phyloP scores from a whole-genome alignment of 2,888 invertebrate genomes.

The Malacosoma neustria region DNA sequence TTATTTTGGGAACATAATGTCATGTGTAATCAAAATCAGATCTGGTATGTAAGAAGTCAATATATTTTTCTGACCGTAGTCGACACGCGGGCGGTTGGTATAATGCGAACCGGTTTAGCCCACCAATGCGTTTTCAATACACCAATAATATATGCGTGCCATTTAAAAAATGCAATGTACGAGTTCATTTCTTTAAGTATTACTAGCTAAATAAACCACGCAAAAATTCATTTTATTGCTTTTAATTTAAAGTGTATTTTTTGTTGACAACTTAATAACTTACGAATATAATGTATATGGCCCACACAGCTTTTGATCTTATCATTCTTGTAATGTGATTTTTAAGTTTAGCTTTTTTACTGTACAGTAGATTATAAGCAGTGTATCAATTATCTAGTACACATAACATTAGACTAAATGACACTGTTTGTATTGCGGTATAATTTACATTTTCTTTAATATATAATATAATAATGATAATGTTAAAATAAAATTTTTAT shows the following conservation, averaged over 20 bases:
- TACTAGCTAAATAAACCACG: not conserved
- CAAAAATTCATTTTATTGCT: not conserved
- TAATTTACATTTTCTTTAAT: no score
- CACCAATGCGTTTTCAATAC: conserved; percentile 54
- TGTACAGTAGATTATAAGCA: no score
- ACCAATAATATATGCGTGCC: conserved; percentile 48
- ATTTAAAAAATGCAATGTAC: conserved; percentile 4
- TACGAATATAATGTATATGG: not conserved
- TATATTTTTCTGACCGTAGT: conserved; percentile 29
- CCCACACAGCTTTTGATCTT: conserved; percentile 1
- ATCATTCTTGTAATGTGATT: not conserved
- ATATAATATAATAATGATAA: no score
- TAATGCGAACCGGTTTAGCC: conserved; percentile 54
- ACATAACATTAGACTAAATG: no score
- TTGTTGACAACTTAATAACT: not conserved
- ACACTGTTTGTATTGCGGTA: no score
- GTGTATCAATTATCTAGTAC: no score
- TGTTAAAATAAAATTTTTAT: no score
- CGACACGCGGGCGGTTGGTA: conserved; percentile 41
- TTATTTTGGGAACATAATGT: no score
- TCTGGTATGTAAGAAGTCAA: not conserved
- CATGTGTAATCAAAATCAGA: no score
- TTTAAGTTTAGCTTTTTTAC: no score
- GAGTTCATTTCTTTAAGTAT: not conserved
- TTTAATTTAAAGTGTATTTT: not conserved